Base-by-base conservation (phyloP, 2,113 vertebrate genomes). In the Hemichromis elongatus region DNA sequence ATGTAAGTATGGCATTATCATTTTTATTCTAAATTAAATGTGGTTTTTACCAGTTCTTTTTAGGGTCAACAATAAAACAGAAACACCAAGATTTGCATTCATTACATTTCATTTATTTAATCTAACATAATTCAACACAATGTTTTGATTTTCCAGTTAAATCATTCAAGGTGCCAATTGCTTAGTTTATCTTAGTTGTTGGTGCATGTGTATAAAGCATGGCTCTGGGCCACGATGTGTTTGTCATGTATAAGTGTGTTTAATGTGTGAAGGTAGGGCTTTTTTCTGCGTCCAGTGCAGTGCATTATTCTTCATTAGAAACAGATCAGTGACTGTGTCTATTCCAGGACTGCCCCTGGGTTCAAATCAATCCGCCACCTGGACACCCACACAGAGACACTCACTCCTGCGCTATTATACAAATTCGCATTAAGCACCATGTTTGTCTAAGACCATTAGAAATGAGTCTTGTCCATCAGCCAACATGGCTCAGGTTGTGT, bases 301-400 rank as follows among this genome's bases (percentile, higher is more conserved):
- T 86, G 89, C 92, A 95, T 95, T 95, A 93, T 93, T 95, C 93
- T 94, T 94, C 93, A 94, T 95, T 95, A 94, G 93, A 92, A 93
- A 95, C 93, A 94, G 89, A 93, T 93, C 91, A 95, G 89, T 94
- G 94, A 90, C 79, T 93, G 90, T 92, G 93, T 94, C 90, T 91
- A 88, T 94, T 93, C 85, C 92, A 92, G 84, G 56, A 89, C 85
- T 88, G 91, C 92, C 93, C 90, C 86, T 85, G 89, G 92, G 92
- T 94, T 94, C 90, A 90, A 92, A 81, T 92, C 88, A 92, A 88
- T 92, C 84, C 91, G 87, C 91, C 86, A 84, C 77, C 35, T 84
- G 21, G 70, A 61, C 89, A 79, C 70, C 21, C 78, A 88, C 84
- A 61, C 53, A 73, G 35, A 88, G 9, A 81, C 59, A 54, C 78